Conservation (phyloP, 2,888 invertebrate genomes). For the Thymelicus sylvestris region DNA sequence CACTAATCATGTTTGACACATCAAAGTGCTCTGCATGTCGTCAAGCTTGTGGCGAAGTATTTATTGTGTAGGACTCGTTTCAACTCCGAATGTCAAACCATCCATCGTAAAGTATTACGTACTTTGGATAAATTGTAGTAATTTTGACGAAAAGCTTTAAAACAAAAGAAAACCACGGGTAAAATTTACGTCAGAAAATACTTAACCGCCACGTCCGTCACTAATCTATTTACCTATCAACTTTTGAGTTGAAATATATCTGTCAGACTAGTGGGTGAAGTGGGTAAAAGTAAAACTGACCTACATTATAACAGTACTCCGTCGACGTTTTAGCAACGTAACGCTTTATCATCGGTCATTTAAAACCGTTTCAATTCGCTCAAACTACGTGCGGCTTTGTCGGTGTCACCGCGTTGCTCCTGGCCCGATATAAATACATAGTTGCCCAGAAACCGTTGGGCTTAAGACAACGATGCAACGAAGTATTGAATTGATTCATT, state of each 20-base stretch:
- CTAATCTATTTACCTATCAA: neutral
- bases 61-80: neutral
- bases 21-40: neutral
- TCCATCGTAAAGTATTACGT: no score
- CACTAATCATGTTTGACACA: neutral
- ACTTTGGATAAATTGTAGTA: no score
- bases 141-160: no score
- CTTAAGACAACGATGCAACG: slow-evolving; percentile 4
- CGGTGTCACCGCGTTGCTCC: neutral
- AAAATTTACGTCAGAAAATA: no score
- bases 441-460: slow-evolving; percentile 10
- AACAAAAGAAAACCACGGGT: no score
- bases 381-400: slow-evolving; percentile 12
- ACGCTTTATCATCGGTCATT: slow-evolving; percentile 12
- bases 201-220: no score
- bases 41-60: neutral
- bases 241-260: neutral
- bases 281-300: slow-evolving; percentile 3
- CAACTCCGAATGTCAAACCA: no score
- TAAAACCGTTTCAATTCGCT: slow-evolving; percentile 10
- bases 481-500: slow-evolving; percentile 39
- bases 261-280: neutral
- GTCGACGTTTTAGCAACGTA: slow-evolving; percentile 10
- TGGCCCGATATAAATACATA: slow-evolving; percentile 29
- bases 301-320: slow-evolving; percentile 4